Conservation (phyloP, 2,888 invertebrate genomes). For the Allolobophora icterica region DNA sequence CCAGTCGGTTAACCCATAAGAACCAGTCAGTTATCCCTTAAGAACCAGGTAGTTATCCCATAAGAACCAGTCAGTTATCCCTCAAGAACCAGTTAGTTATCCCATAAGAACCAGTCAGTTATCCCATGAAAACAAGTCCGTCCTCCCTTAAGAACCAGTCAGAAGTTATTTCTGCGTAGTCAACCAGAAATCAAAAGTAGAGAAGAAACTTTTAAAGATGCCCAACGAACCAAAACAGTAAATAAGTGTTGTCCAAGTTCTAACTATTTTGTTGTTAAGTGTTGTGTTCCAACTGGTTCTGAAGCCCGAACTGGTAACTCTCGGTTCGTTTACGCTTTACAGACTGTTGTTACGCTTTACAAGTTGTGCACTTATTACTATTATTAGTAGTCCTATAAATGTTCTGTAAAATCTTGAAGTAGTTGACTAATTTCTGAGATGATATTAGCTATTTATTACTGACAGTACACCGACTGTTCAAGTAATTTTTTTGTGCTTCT, state of each 20-base stretch:
- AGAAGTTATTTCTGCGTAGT: not conserved
- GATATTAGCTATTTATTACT: conserved; percentile 10
- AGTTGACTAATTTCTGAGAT: not conserved
- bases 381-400: not conserved
- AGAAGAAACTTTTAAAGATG: not conserved
- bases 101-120: too few species aligned
- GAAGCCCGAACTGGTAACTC: not conserved
- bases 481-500: conserved; percentile 13
- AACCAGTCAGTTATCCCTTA: too few species aligned
- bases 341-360: not conserved
- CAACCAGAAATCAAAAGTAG: not conserved
- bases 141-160: not conserved
- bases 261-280: not conserved
- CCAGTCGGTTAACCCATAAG: too few species aligned
- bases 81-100: too few species aligned
- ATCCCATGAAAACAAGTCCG: not conserved
- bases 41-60: too few species aligned
- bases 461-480: not conserved
- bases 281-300: conserved; percentile 8
- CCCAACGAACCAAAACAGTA: conserved; percentile 17
- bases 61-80: too few species aligned
- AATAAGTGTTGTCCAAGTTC: not conserved
- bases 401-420: conserved; percentile 17
- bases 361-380: not conserved
- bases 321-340: not conserved